Evolutionary conservation across 2,888 invertebrate genomes (phyloP), one percentile per base, ranked within the genome.

Genomic region (Philopedon plagiatum): DNA sequence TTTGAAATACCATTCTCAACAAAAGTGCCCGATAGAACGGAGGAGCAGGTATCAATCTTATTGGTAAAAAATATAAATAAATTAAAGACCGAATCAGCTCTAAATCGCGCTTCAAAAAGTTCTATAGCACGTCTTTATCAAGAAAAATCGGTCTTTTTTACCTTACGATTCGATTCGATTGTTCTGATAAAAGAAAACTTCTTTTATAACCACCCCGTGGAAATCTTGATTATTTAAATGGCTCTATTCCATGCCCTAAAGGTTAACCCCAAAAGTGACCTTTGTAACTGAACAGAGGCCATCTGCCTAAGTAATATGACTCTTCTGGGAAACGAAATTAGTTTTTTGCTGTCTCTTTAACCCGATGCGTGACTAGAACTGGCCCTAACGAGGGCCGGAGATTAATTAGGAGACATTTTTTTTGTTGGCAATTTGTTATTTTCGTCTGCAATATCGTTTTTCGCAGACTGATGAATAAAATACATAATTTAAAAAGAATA

Each of bases 341-440:
- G 41, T 60, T 60, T 60, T 60, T 60, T 41, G 23, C 60, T 15
- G 60, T 15, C 26, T 18, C 26, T 60, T 60, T 23, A 60, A 41
- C 41, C 39, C 23, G 26, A 41, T 60, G 60, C 60, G 41, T 60
- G 60, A 60, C 60, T 15, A 5, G 13, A 7, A 49, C n/a, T 29
- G 0, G 9, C 9, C 29, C 23, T 54, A 54, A 54, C 51, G 29
- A 54, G 29, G 29, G 7, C 29, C 8, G 13, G 29, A 54, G 51
- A 54, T 54, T 54, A 29, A 54, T 54, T 54, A 54, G 29, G 29
- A 1, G 29, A 26, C 23, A 54, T 54, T 54, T 54, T 54, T 54
- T 9, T 13, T 8, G 29, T 54, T 9, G 15, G 51, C 15, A 54
- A 29, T 54, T 54, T 29, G 51, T 54, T 49, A 13, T 23, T 23